Evolutionary conservation across 2,888 invertebrate genomes (phyloP).

Genomic region (Oscheius onirici): DNA sequence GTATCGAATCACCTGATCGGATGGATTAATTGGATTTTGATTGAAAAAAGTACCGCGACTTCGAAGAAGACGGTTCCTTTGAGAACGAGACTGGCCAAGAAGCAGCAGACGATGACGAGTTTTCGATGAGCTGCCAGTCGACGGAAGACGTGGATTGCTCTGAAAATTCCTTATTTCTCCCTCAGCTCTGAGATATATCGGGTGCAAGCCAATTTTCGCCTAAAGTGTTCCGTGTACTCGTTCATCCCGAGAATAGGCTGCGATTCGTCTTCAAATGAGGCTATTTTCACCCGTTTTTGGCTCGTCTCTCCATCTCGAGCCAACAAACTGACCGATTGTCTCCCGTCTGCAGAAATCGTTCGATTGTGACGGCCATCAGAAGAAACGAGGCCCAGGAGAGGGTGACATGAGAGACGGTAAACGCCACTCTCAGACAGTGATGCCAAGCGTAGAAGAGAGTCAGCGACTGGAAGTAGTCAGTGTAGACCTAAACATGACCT

Average conservation of each 20-base stretch:
- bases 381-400: slow-evolving; percentile 64
- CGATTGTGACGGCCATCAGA: slow-evolving; percentile 67
- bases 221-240: slow-evolving; percentile 26
- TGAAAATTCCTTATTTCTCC: slow-evolving; percentile 27
- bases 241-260: slow-evolving; percentile 4
- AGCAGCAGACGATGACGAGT: slow-evolving; percentile 56
- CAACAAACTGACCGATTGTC: slow-evolving; percentile 28
- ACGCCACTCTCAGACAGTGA: slow-evolving; percentile 59
- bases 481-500: slow-evolving; percentile 51
- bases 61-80: slow-evolving; percentile 67
- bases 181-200: not conserved
- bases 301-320: not conserved
- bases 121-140: slow-evolving; percentile 56
- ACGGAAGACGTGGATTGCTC: slow-evolving; percentile 50
- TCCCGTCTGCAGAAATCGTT: slow-evolving; percentile 66
- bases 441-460: slow-evolving; percentile 62
- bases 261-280: slow-evolving; percentile 3
- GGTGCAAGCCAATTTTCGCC: slow-evolving; percentile 8
- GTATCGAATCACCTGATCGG: slow-evolving; percentile 46
- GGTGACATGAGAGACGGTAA: slow-evolving; percentile 67
- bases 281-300: slow-evolving; percentile 4
- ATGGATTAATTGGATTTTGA: not conserved
- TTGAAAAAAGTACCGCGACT: slow-evolving; percentile 46
- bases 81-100: slow-evolving; percentile 56
- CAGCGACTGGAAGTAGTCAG: slow-evolving; percentile 62